phyloP scores from a whole-genome alignment of 2,888 invertebrate species.

The Salpingus planirostris region DNA sequence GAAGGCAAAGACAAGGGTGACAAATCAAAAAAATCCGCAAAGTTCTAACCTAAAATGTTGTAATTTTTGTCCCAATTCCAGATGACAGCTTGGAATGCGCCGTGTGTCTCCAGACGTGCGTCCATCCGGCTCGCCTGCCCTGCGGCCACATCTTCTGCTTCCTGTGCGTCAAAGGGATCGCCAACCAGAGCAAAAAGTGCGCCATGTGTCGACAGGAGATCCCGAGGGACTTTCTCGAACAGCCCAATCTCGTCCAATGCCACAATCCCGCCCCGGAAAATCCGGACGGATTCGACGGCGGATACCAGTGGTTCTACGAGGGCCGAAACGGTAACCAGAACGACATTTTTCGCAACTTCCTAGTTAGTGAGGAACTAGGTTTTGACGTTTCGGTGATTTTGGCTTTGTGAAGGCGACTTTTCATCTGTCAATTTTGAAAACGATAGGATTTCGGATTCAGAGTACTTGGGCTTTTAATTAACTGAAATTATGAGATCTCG shows the following conservation, averaged over 20 bases:
- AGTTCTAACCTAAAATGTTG: no score
- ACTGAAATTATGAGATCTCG: no score
- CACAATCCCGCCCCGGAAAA: constrained; percentile 32
- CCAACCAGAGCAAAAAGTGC: constrained; percentile 78
- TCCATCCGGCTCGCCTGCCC: constrained; percentile 87
- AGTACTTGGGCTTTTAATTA: no score
- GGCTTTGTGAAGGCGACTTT: no score
- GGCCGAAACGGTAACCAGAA: constrained; percentile 84
- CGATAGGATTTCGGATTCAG: no score
- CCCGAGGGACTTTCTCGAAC: constrained; percentile 78
- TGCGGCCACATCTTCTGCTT: constrained; percentile 96
- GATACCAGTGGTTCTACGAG: constrained; percentile 93
- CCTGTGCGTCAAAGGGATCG: constrained; percentile 88
- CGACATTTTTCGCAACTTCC: background rate
- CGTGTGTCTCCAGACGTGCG: constrained; percentile 81
- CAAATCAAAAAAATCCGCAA: no score
- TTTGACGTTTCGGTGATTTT: no score
- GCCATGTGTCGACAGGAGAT: constrained; percentile 90
- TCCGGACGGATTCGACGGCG: constrained; percentile 49
- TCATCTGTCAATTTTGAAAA: no score
- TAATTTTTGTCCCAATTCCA: background rate
- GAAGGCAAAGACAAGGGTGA: no score
- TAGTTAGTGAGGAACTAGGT: background rate
- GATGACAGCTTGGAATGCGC: constrained; percentile 61
- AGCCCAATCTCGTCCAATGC: constrained; percentile 66